phyloP scores from a whole-genome alignment of 2,888 invertebrate genomes.

The Volucella zonaria region DNA sequence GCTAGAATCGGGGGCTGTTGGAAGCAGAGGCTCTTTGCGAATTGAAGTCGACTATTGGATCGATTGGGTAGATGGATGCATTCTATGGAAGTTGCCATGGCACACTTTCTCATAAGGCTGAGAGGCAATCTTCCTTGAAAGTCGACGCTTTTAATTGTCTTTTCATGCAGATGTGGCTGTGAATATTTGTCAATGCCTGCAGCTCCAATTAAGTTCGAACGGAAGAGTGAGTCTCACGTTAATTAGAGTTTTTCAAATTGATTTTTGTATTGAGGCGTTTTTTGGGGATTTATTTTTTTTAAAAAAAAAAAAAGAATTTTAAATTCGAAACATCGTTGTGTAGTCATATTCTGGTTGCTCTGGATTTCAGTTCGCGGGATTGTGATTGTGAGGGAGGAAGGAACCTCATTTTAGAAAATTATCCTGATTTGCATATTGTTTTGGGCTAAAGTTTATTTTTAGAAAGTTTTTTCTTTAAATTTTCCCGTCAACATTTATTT shows the following conservation, averaged over 20 bases:
- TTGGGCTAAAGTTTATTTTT: too few relatives aligned
- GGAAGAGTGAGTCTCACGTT: neutral
- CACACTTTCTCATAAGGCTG: slow-evolving; percentile 7
- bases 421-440: too few relatives aligned
- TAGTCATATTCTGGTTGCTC: too few relatives aligned
- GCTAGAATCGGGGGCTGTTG: neutral
- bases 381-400: too few relatives aligned
- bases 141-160: neutral
- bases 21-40: neutral
- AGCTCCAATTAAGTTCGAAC: neutral
- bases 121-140: neutral
- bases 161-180: neutral
- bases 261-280: neutral
- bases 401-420: too few relatives aligned
- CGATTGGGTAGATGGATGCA: slow-evolving; percentile 6
- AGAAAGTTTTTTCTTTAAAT: too few relatives aligned
- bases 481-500: too few relatives aligned
- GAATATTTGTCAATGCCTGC: too few relatives aligned
- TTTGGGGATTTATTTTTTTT: neutral
- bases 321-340: neutral
- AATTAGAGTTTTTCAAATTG: slow-evolving; percentile 2
- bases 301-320: neutral
- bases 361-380: too few relatives aligned
- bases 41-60: neutral
- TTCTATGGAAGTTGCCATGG: neutral